These are phyloP conservation scores for Atrina japonica DNA, from an alignment of 2,888 invertebrate genomes.

Conservation along the genomic window DNA sequence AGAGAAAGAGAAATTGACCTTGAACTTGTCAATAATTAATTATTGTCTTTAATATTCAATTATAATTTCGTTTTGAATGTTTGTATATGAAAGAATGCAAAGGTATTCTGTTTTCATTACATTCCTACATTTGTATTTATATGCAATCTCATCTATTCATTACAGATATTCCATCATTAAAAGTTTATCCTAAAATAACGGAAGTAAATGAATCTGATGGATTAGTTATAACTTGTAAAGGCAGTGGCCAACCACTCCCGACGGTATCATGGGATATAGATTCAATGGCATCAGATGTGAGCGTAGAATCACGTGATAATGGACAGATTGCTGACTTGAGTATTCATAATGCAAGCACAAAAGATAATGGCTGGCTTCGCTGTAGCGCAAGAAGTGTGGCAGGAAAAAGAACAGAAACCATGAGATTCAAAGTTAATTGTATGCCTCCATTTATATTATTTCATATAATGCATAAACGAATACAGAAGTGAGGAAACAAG, in stretches of 20 bases:
- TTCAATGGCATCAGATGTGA: slow-evolving; percentile 44
- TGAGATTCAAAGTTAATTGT: slow-evolving; percentile 54
- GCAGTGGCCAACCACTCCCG: slow-evolving; percentile 49
- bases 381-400: slow-evolving; percentile 59
- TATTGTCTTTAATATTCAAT: too few relatives aligned
- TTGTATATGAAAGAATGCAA: too few relatives aligned
- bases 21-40: too few relatives aligned
- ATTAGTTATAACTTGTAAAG: slow-evolving; percentile 45
- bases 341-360: slow-evolving; percentile 46
- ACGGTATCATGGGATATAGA: slow-evolving; percentile 51
- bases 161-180: slow-evolving; percentile 49
- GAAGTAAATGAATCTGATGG: slow-evolving; percentile 44
- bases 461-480: background rate
- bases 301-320: slow-evolving; percentile 27
- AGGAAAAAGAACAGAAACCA: slow-evolving; percentile 30
- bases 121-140: too few relatives aligned
- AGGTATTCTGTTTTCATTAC: too few relatives aligned
- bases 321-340: slow-evolving; percentile 42
- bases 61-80: too few relatives aligned
- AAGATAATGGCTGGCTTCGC: slow-evolving; percentile 54
- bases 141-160: too few relatives aligned
- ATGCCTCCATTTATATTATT: too few relatives aligned
- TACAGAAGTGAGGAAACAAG: background rate
- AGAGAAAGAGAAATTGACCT: too few relatives aligned
- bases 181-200: slow-evolving; percentile 38